phyloP scores from a whole-genome alignment of 2,797 vertebrate species.

The Anolis apletophallus region DNA sequence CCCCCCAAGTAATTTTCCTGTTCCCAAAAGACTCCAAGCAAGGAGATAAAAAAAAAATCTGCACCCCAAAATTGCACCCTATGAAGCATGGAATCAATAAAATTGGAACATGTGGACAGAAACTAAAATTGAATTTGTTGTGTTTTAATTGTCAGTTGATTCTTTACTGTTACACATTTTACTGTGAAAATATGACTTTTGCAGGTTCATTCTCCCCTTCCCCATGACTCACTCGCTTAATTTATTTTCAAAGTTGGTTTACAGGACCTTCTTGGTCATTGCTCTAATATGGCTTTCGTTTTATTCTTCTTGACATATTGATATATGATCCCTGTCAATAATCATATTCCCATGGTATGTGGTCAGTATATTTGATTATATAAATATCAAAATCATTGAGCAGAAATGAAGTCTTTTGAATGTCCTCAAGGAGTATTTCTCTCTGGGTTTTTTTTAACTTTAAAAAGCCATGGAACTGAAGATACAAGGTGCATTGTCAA shows the following conservation, averaged over 20 bases:
- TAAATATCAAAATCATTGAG: not conserved
- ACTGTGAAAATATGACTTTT: not conserved
- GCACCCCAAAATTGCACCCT: too few relatives aligned
- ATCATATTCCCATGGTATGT: not conserved
- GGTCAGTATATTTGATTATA: too few relatives aligned
- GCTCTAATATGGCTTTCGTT: not conserved
- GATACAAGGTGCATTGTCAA: too few relatives aligned
- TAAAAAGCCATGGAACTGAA: too few relatives aligned
- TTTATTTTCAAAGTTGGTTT: not conserved
- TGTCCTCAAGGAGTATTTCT: too few relatives aligned
- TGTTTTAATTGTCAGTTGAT: not conserved
- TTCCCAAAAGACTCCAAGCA: too few relatives aligned
- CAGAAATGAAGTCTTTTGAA: too few relatives aligned
- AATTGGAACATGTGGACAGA: not conserved
- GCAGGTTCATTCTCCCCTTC: too few relatives aligned
- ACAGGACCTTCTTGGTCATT: not conserved
- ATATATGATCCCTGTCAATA: not conserved
- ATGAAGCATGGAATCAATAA: too few relatives aligned
- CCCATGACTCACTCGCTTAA: not conserved
- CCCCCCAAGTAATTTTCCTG: too few relatives aligned
- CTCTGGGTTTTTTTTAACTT: too few relatives aligned
- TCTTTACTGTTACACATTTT: not conserved
- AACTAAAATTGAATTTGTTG: not conserved
- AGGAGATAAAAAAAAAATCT: too few relatives aligned
- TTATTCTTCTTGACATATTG: not conserved